Evolutionary conservation across 2,888 invertebrate species (phyloP), one percentile per base, ranked within the genome.

Genomic region (Druceiella hillmani): DNA sequence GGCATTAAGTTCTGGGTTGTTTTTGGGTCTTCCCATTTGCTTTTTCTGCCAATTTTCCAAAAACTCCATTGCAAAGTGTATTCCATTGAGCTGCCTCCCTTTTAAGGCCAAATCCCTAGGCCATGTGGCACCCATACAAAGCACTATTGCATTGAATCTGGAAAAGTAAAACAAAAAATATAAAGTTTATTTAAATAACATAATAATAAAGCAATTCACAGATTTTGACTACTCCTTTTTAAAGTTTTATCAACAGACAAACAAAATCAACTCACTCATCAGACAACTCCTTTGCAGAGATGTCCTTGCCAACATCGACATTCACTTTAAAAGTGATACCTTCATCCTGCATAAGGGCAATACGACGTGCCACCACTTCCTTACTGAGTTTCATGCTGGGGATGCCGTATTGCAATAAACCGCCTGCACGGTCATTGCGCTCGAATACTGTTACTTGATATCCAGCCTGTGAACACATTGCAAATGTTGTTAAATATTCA

Each of bases 311-410:
- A 33, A 99, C 87, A 58, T 93, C 83, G 14, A 87, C 78, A 57
- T 87, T 87, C 29, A 90, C 88, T 58, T 90, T 87, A 72, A 99
- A 99, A 29, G 59, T 54, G 43, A 95, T 81, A 13, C 98, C 98
- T 64, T 99, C 98, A 1, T 81, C 86, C 7, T 81, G 76, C 70
- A 99, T 73, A 31, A 99, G 74, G 44, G 84, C 79, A 2, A 98
- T 79, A 41, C 99, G 76, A 4, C 98, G 72, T 54, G 89, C 87
- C 0, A 99, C 94, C 36, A 94, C 91, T 43, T 85, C 79, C 65
- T 98, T 99, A 56, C 90, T 86, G 6, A 99, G 74, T 68, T 99
- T 99, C 98, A 99, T 99, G 4, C 92, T 93, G 10, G 99, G 99
- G 59, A 99, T 99, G 40, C 99, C 99, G 64, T 99, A 99, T 57